Conservation (phyloP, 2,797 vertebrate species). For the Botia kubotai region DNA sequence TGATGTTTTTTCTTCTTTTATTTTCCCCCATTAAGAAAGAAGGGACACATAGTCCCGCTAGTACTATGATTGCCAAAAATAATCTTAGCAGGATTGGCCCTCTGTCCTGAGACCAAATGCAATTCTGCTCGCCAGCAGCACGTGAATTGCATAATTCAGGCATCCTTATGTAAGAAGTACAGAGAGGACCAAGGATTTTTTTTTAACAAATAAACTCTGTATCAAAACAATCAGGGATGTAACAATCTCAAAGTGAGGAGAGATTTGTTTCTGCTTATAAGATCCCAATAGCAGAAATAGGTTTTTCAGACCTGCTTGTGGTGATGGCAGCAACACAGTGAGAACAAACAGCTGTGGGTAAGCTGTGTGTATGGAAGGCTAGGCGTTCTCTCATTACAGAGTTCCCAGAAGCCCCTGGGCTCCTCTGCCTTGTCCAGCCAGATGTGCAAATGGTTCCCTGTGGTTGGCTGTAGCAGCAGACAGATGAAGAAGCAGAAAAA, state of each 20-base stretch:
- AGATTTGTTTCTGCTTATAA: slow-evolving; percentile 21
- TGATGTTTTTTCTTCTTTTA: background rate
- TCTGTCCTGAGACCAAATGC: slow-evolving; percentile 16
- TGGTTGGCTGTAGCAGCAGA: slow-evolving; percentile 43
- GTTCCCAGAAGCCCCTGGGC: slow-evolving; percentile 55
- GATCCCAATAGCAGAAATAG: background rate
- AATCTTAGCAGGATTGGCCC: slow-evolving; percentile 45
- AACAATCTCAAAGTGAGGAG: slow-evolving; percentile 20
- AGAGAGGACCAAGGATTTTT: background rate
- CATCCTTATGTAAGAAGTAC: slow-evolving; percentile 45
- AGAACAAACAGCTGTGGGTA: slow-evolving; percentile 48
- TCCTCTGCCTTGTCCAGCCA: slow-evolving; percentile 56
- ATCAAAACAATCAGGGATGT: slow-evolving; percentile 21
- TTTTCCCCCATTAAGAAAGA: slow-evolving; percentile 24
- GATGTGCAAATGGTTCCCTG: slow-evolving; percentile 65
- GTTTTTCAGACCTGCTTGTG: slow-evolving; percentile 21
- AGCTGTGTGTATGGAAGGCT: background rate
- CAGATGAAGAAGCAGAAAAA: slow-evolving; percentile 42
- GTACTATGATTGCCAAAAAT: slow-evolving; percentile 56
- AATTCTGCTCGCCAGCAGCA: slow-evolving; percentile 38
- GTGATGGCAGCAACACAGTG: slow-evolving; percentile 21
- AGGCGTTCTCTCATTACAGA: slow-evolving; percentile 29
- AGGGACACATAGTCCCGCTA: slow-evolving; percentile 31
- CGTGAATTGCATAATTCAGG: slow-evolving; percentile 54
- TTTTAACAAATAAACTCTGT: slow-evolving; percentile 31